Evolutionary conservation across 2,113 vertebrate genomes (phyloP), one percentile per base, ranked within the genome.

Genomic region (Sarotherodon lohbergeri): DNA sequence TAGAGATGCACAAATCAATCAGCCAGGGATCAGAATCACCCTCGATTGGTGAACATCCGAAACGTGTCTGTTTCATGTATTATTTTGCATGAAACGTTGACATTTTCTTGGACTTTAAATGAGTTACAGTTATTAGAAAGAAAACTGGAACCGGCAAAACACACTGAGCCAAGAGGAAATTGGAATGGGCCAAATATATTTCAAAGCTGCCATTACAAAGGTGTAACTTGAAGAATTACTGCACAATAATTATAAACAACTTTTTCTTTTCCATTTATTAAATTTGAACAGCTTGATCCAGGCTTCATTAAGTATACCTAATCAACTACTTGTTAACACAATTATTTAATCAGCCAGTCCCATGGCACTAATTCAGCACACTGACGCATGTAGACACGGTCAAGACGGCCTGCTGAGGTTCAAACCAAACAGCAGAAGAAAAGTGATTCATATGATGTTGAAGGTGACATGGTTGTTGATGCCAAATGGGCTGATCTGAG

Each of bases 1-100:
- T n/a, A 66, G 4, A 12, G 2, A 66, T 19, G 59, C 16, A 34
- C 59, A 63, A 29, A 63, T 63, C 29, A 19, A 19, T 4, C 6
- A 36, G 61, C n/a, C 10, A 12, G 32, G 32, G 32, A 66, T 66
- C 10, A 36, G 61, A 66, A 66, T n/a, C 61, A 0, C 11, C 61
- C 32, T 66, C 1, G 17, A 36, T 2, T 12, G 32, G 61, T 66
- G 10, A n/a, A 1, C 24, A 29, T 4, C 7, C 0, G 4, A 27
- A 27, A 63, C 3, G 2, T 24, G 9, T 66, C 32, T 19, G 59
- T 63, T 66, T 0, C 0, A 7, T 41, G 4, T 10, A 41, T 41
- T 66, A 66, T 66, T 66, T 66, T 66, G 61, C 61, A 12, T 0
- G 29, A 63, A 63, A 63, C 24, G 29, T 63, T 63, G 32, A 63